Percentiles rank a stretch among this genome's conserved stretches.
These are phyloP conservation scores for Mormyrops attenuatus DNA, from an alignment of 2,797 vertebrate genomes.

Conservation along the genomic window DNA sequence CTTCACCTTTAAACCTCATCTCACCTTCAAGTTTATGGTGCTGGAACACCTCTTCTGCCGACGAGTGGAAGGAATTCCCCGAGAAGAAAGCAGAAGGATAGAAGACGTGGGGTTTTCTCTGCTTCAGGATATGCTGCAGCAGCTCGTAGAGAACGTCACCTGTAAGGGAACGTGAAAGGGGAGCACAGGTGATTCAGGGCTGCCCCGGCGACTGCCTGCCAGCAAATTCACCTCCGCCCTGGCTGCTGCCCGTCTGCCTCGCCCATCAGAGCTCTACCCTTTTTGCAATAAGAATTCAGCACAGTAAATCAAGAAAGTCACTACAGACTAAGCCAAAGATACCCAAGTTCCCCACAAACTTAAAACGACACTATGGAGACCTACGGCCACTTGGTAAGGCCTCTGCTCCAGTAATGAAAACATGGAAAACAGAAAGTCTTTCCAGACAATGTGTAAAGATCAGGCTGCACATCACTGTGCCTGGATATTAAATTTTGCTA, in stretches of 20 bases:
- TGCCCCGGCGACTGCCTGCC: not conserved
- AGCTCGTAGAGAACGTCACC: constrained; percentile 96
- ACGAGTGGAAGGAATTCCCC: constrained; percentile 80
- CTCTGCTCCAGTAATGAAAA: not conserved
- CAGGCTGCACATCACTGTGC: not conserved
- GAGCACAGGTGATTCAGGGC: not conserved
- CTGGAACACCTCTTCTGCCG: constrained; percentile 72
- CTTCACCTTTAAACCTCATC: constrained; percentile 16
- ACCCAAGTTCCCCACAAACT: not conserved
- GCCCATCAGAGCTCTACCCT: not conserved
- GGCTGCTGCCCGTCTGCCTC: not conserved
- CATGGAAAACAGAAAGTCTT: not conserved
- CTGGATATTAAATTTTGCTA: not conserved
- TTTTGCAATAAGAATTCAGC: not conserved
- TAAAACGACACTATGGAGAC: not conserved
- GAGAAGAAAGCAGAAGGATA: constrained; percentile 83
- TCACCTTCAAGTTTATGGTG: constrained; percentile 91
- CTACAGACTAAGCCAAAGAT: not conserved
- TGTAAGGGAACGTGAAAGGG: constrained; percentile 37
- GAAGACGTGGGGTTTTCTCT: constrained; percentile 77
- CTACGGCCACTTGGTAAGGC: not conserved
- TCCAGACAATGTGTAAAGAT: not conserved
- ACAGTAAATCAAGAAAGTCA: not conserved
- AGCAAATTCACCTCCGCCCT: too few species aligned
- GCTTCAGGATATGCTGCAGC: constrained; percentile 94